phyloP scores from a whole-genome alignment of 2,797 vertebrate genomes.

The Aeoliscus strigatus region DNA sequence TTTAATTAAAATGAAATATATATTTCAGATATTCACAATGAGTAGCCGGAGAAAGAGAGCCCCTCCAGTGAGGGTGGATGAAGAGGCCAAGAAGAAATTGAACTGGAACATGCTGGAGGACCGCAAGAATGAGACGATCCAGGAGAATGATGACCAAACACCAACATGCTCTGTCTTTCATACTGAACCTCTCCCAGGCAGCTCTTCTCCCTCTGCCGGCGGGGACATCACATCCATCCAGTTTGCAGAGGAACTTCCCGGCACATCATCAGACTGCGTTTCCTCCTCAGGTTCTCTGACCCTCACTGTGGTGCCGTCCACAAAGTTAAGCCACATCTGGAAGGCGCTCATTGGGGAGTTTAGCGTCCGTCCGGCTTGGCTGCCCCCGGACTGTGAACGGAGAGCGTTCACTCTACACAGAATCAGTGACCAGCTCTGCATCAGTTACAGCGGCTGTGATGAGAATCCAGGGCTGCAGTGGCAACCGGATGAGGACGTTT shows the following conservation, averaged over 20 bases:
- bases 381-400: conserved; percentile 56
- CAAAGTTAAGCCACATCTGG: conserved; percentile 71
- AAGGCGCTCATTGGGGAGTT: conserved; percentile 86
- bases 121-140: conserved; percentile 70
- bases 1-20: too few relatives aligned
- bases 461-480: conserved; percentile 40
- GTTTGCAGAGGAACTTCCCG: conserved; percentile 55
- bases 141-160: conserved; percentile 39
- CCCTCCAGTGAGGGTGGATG: conserved; percentile 84
- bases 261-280: conserved; percentile 47
- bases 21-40: conserved; percentile 72
- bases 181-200: background rate
- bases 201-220: conserved; percentile 31
- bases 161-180: conserved; percentile 53
- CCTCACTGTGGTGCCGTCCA: conserved; percentile 66
- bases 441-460: conserved; percentile 70
- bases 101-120: conserved; percentile 96
- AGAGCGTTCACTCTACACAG: conserved; percentile 75
- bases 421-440: conserved; percentile 70
- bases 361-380: conserved; percentile 64
- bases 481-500: conserved; percentile 47
- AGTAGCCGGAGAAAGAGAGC: conserved; percentile 87
- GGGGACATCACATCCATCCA: conserved; percentile 31
- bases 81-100: conserved; percentile 82
- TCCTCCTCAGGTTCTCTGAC: conserved; percentile 59